A percentile compares a stretch with the other conserved stretches of the same genome.
These are phyloP conservation scores for Caenorhabditis sp. DNA, from an alignment of 2,888 invertebrate genomes.

Conservation along the genomic window DNA sequence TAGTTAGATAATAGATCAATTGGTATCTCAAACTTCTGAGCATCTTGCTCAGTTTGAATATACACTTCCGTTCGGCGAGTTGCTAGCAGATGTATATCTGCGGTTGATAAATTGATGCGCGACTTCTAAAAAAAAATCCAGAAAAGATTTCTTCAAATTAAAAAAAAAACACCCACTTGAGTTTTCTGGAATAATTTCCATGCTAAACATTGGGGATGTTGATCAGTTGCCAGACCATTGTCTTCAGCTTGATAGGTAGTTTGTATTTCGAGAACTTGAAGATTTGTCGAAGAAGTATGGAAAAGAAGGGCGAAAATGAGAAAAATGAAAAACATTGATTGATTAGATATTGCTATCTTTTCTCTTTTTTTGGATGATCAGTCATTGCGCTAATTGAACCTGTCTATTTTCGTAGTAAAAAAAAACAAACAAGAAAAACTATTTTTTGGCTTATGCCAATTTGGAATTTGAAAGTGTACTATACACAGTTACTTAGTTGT, in stretches of 20 bases:
- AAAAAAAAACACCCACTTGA: slow-evolving; percentile 13
- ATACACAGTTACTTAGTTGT: too few species aligned
- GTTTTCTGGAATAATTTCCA: slow-evolving; percentile 54
- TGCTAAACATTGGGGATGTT: slow-evolving; percentile 48
- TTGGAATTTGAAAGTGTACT: too few species aligned
- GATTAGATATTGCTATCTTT: slow-evolving; percentile 9
- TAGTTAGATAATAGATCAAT: slow-evolving; percentile 39
- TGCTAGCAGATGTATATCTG: slow-evolving; percentile 51
- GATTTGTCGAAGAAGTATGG: too few species aligned
- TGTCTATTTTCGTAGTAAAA: too few species aligned
- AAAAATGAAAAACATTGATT: slow-evolving; percentile 17
- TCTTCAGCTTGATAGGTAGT: slow-evolving; percentile 58
- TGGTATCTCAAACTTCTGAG: slow-evolving; percentile 37
- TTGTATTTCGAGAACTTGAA: slow-evolving; percentile 30
- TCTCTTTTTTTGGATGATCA: too few species aligned
- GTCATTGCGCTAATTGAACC: too few species aligned
- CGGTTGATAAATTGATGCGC: slow-evolving; percentile 24
- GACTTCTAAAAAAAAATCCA: too few species aligned
- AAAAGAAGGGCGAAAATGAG: slow-evolving; percentile 6
- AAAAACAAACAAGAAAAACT: too few species aligned
- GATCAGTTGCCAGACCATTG: slow-evolving; percentile 39
- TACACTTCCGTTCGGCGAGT: slow-evolving; percentile 35
- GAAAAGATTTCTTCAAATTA: background rate
- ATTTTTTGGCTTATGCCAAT: too few species aligned
- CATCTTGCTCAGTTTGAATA: slow-evolving; percentile 35